Percentiles rank a stretch among this genome's conserved stretches.
Conservation (phyloP, 2,888 invertebrate species). For the Chironomus riparius region DNA sequence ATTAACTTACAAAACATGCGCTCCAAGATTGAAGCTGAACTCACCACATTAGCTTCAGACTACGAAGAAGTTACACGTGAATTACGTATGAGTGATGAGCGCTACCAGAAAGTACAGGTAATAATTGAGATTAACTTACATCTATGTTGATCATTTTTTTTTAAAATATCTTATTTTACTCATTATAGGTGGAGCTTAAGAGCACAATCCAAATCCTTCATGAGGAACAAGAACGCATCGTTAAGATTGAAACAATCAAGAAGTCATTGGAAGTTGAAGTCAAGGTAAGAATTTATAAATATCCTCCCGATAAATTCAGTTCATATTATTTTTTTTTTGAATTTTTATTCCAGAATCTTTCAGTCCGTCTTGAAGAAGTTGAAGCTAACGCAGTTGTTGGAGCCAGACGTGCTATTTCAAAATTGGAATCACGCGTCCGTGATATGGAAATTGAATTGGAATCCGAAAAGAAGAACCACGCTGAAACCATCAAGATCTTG, state of each 20-base stretch:
- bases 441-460: conserved; percentile 91
- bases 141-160: too few species aligned
- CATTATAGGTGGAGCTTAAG: conserved; percentile 66
- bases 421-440: conserved; percentile 89
- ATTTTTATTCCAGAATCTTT: conserved; percentile 55
- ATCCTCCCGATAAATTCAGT: background rate
- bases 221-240: conserved; percentile 93
- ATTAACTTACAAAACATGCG: conserved; percentile 89
- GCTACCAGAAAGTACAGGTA: conserved; percentile 83
- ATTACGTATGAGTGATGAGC: conserved; percentile 85
- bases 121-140: conserved; percentile 19
- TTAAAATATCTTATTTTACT: too few species aligned
- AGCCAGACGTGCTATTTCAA: conserved; percentile 94
- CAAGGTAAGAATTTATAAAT: too few species aligned
- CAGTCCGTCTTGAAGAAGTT: conserved; percentile 88
- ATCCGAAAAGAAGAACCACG: conserved; percentile 94
- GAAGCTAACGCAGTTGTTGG: conserved; percentile 95
- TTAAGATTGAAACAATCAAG: conserved; percentile 95
- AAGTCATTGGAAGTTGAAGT: conserved; percentile 96
- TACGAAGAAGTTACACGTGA: conserved; percentile 98
- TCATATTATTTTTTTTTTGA: background rate
- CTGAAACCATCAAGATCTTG: conserved; percentile 93
- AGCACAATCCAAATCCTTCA: conserved; percentile 89
- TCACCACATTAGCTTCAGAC: conserved; percentile 82
- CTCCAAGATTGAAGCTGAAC: conserved; percentile 91